Evolutionary conservation across 2,888 invertebrate species (phyloP).

Genomic region (Camponotus fellah): DNA sequence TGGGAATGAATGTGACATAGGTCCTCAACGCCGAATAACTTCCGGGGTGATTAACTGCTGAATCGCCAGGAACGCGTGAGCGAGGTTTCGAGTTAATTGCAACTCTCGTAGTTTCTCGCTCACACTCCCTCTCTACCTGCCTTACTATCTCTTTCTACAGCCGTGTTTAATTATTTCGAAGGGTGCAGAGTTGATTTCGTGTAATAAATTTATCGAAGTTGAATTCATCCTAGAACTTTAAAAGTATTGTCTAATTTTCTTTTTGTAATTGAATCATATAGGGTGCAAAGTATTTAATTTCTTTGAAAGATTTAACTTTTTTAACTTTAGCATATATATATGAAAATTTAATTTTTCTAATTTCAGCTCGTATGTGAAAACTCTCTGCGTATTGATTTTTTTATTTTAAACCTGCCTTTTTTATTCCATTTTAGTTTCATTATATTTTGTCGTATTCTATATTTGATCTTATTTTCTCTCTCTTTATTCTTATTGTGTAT

Average conservation of each 20-base stretch:
- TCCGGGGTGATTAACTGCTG: constrained; percentile 75
- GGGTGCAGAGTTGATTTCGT: not conserved
- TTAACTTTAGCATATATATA: not conserved
- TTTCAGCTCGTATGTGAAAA: not conserved
- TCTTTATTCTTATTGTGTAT: not conserved
- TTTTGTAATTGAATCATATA: not conserved
- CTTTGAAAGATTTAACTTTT: not conserved
- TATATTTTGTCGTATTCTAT: not conserved
- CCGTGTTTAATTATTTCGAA: constrained; percentile 39
- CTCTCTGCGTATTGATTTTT: not conserved
- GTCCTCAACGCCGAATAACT: constrained; percentile 69
- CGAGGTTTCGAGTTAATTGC: constrained; percentile 75
- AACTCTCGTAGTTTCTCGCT: constrained; percentile 44
- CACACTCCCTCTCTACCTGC: not conserved
- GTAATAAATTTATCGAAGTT: constrained; percentile 15
- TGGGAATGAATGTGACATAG: constrained; percentile 61
- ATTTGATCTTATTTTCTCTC: not conserved
- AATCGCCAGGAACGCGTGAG: constrained; percentile 70
- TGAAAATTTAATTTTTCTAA: not conserved
- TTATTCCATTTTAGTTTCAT: not conserved
- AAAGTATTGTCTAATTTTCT: not conserved
- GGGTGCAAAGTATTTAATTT: not conserved
- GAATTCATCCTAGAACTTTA: constrained; percentile 2
- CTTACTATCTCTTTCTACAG: constrained; percentile 12
- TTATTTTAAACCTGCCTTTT: not conserved